Percentiles rank a stretch among this genome's conserved stretches.
Conservation (phyloP, 2,888 invertebrate genomes). For the Cataglyphis altisquamis region DNA sequence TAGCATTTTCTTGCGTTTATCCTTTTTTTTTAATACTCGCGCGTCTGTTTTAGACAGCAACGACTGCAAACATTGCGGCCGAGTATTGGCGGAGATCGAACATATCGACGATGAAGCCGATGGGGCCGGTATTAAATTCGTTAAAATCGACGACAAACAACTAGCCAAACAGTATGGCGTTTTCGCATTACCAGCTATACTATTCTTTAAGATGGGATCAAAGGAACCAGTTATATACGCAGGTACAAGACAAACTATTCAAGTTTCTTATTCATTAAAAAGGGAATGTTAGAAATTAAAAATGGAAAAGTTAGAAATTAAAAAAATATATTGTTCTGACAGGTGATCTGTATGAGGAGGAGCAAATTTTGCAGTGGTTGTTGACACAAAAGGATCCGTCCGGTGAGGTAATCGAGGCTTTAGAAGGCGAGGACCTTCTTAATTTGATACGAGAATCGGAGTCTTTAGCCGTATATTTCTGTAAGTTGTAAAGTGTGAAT, state of each 20-base stretch:
- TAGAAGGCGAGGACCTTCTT: slow-evolving; percentile 93
- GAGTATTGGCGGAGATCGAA: slow-evolving; percentile 95
- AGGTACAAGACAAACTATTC: slow-evolving; percentile 86
- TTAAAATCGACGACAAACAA: slow-evolving; percentile 95
- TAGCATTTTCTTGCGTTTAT: background rate
- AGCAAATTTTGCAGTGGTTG: slow-evolving; percentile 95
- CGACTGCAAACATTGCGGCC: slow-evolving; percentile 97
- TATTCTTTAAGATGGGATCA: slow-evolving; percentile 95
- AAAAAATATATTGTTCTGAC: slow-evolving; percentile 1
- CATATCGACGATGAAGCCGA: slow-evolving; percentile 98
- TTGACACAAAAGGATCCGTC: slow-evolving; percentile 96
- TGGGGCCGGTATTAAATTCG: slow-evolving; percentile 95
- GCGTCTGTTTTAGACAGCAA: slow-evolving; percentile 93
- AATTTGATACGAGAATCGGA: slow-evolving; percentile 93
- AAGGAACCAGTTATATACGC: slow-evolving; percentile 97
- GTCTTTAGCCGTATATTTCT: slow-evolving; percentile 96
- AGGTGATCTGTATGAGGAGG: slow-evolving; percentile 95
- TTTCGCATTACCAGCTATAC: slow-evolving; percentile 95
- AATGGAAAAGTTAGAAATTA: background rate
- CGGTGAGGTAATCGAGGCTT: slow-evolving; percentile 95
- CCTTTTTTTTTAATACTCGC: slow-evolving; percentile 43
- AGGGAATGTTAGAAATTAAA: background rate
- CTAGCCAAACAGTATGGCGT: slow-evolving; percentile 96
- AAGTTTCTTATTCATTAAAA: background rate
- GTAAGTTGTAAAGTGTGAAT: slow-evolving; percentile 89